Base-by-base conservation (phyloP, 2,888 invertebrate species). In the Thymelicus acteon region DNA sequence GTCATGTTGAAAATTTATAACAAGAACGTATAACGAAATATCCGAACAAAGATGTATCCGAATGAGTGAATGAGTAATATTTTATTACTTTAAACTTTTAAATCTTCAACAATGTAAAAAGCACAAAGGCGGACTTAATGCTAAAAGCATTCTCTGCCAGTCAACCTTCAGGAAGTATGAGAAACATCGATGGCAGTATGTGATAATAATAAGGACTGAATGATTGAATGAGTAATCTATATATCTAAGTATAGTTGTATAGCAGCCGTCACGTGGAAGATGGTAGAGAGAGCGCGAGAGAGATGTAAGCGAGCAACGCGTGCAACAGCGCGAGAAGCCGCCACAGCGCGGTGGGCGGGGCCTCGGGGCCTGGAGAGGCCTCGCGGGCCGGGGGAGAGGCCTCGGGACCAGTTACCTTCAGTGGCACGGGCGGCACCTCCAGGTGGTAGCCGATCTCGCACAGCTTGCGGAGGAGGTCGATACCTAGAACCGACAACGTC, bases 371-470 rank as follows among this genome's bases (percentile, higher is more conserved):
- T 73, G 52, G 52, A 49, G 67, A 6, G n/a, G n/a, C 61, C 60
- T 19, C 49, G 61, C 60, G 69, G 63, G 73, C 58, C 60, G 68
- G 63, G 52, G 61, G 37, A 6, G 57, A 3, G 67, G 62, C 69
- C 69, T n/a, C 63, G 48, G 60, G 71, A 62, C 73, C 72, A 83
- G 87, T 94, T 94, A 95, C 96, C 95, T 95, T 96, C 79, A 95
- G 92, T 60, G 95, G 95, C 76, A 95, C 94, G 60, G 95, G 95
- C 37, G 96, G 95, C 70, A 96, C 95, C 82, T 96, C 95, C 78
- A 97, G 92, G 88, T 97, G 97, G 84, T 96, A 93, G 84, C 96
- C 96, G 80, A 95, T 95, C 78, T 95, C 94, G 84, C 97, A 97
- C 77, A 96, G 92, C 76, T 92, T 92, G 76, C 95, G 95, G 57